A percentile compares a stretch with the other conserved stretches of the same genome.
Conservation (phyloP, 2,888 invertebrate genomes). For the Protonemura montana region DNA sequence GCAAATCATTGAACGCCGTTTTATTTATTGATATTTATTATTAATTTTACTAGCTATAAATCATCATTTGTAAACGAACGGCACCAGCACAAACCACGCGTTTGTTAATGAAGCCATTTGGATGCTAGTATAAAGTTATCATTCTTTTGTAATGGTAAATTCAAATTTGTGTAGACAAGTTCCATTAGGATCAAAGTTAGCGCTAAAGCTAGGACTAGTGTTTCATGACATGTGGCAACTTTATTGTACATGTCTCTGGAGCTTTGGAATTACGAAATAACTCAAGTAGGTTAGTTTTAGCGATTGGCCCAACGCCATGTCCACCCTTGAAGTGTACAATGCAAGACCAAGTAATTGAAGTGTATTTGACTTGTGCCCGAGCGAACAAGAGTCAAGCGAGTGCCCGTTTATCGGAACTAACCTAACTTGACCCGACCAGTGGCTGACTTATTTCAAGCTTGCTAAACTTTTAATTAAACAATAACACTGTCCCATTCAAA, state of each 20-base stretch:
- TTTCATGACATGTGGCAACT: not conserved
- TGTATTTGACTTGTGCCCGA: not conserved
- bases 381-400: not conserved
- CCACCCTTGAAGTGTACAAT: not conserved
- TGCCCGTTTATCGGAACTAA: not conserved
- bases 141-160: not conserved
- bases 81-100: not conserved
- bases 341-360: not conserved
- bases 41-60: not conserved
- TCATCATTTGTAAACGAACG: not conserved
- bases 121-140: not conserved
- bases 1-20: not conserved
- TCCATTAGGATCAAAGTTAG: not conserved
- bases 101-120: conserved; percentile 12
- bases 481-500: not conserved
- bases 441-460: not conserved
- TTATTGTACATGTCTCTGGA: not conserved
- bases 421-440: not conserved
- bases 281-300: not conserved
- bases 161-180: not conserved
- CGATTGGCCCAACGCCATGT: not conserved
- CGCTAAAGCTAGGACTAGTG: not conserved
- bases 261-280: not conserved
- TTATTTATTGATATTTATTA: not conserved
- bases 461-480: not conserved